Evolutionary conservation across 2,113 vertebrate species (phyloP).

Genomic region (Leptocoma aspasia): DNA sequence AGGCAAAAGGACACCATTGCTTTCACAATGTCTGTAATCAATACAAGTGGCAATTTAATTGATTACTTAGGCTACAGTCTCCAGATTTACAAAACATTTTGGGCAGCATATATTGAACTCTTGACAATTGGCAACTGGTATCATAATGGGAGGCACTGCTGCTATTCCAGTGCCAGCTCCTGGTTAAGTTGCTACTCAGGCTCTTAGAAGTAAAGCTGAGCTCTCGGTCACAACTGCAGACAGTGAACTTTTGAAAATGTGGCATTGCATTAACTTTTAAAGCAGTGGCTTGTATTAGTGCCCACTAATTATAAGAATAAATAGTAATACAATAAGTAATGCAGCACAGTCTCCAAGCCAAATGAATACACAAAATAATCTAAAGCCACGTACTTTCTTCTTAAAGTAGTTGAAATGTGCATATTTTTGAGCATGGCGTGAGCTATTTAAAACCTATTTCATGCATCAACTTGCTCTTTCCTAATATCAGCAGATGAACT

Average conservation of each 20-base stretch:
- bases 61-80: neutral
- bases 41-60: neutral
- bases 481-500: slow-evolving; percentile 1
- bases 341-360: neutral
- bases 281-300: neutral
- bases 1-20: neutral
- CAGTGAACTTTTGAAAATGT: neutral
- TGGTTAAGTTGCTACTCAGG: neutral
- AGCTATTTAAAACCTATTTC: neutral
- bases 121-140: neutral
- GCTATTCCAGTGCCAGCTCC: neutral
- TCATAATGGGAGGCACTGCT: neutral
- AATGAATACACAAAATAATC: neutral
- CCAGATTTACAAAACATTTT: neutral
- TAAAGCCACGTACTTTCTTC: neutral
- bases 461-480: neutral
- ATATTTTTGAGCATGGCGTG: neutral
- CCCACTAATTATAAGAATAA: neutral
- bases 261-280: neutral
- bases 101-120: neutral
- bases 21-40: neutral
- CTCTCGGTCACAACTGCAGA: neutral
- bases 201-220: neutral
- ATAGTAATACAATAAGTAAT: neutral
- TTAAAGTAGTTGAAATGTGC: neutral